Percentiles rank a stretch among this genome's conserved stretches.
These are phyloP conservation scores for Leptatherina wallacei DNA, from an alignment of 2,797 vertebrate genomes.

Conservation along the genomic window DNA sequence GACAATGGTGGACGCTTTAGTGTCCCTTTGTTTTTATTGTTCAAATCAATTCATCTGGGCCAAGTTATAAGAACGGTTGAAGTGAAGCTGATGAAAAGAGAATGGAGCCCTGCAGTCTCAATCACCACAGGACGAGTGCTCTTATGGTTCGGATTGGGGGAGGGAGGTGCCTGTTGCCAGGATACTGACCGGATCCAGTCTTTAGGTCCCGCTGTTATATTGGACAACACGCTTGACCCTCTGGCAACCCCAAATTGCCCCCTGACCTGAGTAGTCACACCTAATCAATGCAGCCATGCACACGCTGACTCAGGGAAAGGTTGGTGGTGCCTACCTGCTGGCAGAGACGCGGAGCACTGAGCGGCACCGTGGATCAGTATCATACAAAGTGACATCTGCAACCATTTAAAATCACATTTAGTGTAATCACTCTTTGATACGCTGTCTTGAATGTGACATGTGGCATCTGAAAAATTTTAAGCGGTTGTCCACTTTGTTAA, in stretches of 20 bases:
- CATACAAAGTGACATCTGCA: conserved; percentile 77
- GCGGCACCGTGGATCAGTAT: conserved; percentile 61
- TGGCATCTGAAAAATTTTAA: conserved; percentile 73
- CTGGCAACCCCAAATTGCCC: conserved; percentile 73
- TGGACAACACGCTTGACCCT: conserved; percentile 86
- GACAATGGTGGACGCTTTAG: conserved; percentile 66
- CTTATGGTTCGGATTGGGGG: conserved; percentile 59
- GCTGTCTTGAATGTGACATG: conserved; percentile 67
- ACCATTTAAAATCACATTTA: conserved; percentile 66
- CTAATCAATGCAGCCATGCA: conserved; percentile 82
- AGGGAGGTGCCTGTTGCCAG: conserved; percentile 70
- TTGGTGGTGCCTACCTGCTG: conserved; percentile 73
- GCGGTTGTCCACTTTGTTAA: conserved; percentile 43
- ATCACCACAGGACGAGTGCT: conserved; percentile 67
- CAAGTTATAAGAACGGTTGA: conserved; percentile 73
- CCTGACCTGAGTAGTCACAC: conserved; percentile 84
- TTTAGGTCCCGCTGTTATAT: conserved; percentile 84
- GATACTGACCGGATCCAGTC: conserved; percentile 75
- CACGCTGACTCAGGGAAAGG: conserved; percentile 58
- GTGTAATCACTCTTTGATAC: conserved; percentile 58
- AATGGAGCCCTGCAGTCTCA: conserved; percentile 77
- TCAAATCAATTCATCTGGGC: conserved; percentile 76
- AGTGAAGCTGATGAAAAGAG: conserved; percentile 79
- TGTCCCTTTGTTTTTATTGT: conserved; percentile 73
- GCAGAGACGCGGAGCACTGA: conserved; percentile 28